Evolutionary conservation across 2,888 invertebrate genomes (phyloP).

Genomic region (Rhodophaea formosa): DNA sequence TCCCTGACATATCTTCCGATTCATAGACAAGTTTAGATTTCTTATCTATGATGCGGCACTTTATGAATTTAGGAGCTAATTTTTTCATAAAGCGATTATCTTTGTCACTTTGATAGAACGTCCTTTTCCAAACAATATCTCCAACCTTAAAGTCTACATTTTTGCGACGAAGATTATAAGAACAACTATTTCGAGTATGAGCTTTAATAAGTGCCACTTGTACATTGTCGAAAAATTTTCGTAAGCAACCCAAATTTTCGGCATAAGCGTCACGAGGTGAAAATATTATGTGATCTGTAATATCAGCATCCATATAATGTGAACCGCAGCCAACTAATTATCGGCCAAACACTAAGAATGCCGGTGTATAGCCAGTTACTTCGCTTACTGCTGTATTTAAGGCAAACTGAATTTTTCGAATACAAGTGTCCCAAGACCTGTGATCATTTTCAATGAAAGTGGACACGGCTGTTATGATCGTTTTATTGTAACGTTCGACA

Average conservation of each 20-base stretch:
- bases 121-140: no score
- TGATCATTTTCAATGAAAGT: conserved; percentile 18
- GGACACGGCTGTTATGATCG: conserved; percentile 27
- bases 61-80: conserved; percentile 2
- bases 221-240: conserved; percentile 9
- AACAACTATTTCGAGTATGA: conserved; percentile 12
- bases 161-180: conserved; percentile 19
- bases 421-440: conserved; percentile 11
- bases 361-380: conserved; percentile 24
- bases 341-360: conserved; percentile 25
- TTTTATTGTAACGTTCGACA: conserved; percentile 28
- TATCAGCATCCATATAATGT: conserved; percentile 16
- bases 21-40: conserved; percentile 9
- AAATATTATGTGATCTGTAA: not conserved
- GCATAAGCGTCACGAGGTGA: conserved; percentile 21
- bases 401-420: conserved; percentile 15
- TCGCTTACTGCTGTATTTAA: conserved; percentile 15
- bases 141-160: conserved; percentile 5
- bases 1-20: not conserved
- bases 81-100: conserved; percentile 10
- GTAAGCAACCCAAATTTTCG: conserved; percentile 18
- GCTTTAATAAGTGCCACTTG: conserved; percentile 9
- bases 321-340: conserved; percentile 21
- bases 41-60: not conserved
- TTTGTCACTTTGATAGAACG: conserved; percentile 18